These are phyloP conservation scores for Diabrotica balteata DNA, from an alignment of 2,888 invertebrate species.

Conservation along the genomic window DNA sequence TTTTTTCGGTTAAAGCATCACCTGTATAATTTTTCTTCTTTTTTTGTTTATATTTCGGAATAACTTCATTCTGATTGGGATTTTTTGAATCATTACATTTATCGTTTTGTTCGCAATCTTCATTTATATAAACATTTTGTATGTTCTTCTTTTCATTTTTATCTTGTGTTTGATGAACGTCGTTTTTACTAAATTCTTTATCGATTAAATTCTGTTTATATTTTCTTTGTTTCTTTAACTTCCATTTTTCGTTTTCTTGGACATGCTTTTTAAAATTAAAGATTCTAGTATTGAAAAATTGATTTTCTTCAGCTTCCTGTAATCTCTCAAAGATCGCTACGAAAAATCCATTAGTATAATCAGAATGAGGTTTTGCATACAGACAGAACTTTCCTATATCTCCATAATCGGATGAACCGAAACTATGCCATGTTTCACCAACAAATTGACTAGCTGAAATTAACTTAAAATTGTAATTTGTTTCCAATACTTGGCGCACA, in stretches of 20 bases:
- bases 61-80: no score
- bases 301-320: slow-evolving; percentile 58
- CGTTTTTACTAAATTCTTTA: no score
- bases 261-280: slow-evolving; percentile 44
- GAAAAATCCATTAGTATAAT: slow-evolving; percentile 94
- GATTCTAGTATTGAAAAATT: slow-evolving; percentile 47
- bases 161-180: no score
- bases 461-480: slow-evolving; percentile 68
- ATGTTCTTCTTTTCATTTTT: no score
- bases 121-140: no score
- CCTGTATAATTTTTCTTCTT: no score
- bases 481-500: slow-evolving; percentile 72
- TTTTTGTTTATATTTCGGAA: no score
- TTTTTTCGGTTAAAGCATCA: no score
- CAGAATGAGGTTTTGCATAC: slow-evolving; percentile 76
- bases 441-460: slow-evolving; percentile 68
- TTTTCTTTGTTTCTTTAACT: slow-evolving; percentile 19
- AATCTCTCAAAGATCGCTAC: slow-evolving; percentile 85
- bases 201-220: neutral
- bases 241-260: slow-evolving; percentile 34
- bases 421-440: slow-evolving; percentile 72
- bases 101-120: no score
- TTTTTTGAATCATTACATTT: no score
- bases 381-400: slow-evolving; percentile 78
- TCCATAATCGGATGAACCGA: slow-evolving; percentile 70